Evolutionary conservation across 2,888 invertebrate genomes (phyloP), one percentile per base, ranked within the genome.

Genomic region (Atrina japonica): DNA sequence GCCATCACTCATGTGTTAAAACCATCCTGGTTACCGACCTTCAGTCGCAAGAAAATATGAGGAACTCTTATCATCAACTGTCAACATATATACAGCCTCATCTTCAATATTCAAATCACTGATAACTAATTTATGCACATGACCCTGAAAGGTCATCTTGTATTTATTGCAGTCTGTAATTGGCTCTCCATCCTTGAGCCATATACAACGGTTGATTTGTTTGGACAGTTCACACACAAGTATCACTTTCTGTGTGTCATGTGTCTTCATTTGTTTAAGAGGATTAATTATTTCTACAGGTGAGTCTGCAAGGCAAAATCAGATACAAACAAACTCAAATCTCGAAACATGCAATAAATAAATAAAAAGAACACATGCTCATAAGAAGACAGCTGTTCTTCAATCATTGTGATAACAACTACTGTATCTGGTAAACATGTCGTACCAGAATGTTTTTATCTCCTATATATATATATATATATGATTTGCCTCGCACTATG

Each of bases 221-320:
- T 94, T 94, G 0, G 97, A 96, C 63, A 97, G 92, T 92, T 96
- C 94, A 11, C 97, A 96, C 9, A 82, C 84, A 66, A 91, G 78
- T 50, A 79, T 83, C 65, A 84, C 86, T 52, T 71, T 49, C 43
- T 55, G 30, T 29, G 25, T 6, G 56, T 80, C 73, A 40, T 73
- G 78, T 23, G 67, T 60, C 64, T 66, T 71, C 1, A 67, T 70
- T 58, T 72, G 73, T 63, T 76, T 68, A 41, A 79, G 70, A 21
- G 73, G 72, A 27, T 73, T 59, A 16, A 73, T 56, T 35, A 79
- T 77, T 45, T 75, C 65, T 40, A 74, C 65, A 49, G 63, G 68
- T 6, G 58, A 23, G 43, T 58, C 43, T 59, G 68, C 64, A 72
- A 67, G 47, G 49, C 70, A 64, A 70, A 58, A 29, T 21, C 41